A percentile compares a stretch with the other conserved stretches of the same genome.
Conservation (phyloP, 2,888 invertebrate genomes). For the Tenthredo notha region DNA sequence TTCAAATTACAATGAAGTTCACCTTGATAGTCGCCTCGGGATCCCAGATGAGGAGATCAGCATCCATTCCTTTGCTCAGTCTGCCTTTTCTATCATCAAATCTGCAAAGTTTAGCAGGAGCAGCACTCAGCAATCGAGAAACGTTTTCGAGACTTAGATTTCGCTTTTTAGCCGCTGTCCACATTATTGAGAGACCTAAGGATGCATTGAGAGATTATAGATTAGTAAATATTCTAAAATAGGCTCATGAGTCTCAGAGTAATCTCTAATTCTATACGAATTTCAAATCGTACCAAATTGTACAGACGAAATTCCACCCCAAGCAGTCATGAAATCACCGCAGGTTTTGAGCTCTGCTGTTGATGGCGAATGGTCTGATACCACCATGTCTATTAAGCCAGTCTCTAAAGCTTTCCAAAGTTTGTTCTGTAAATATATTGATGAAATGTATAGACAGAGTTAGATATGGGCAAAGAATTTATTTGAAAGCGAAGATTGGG, state of each 20-base stretch:
- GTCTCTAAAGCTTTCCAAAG: slow-evolving; percentile 84
- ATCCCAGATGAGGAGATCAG: slow-evolving; percentile 87
- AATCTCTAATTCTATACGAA: not conserved
- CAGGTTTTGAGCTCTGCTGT: slow-evolving; percentile 73
- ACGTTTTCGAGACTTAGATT: slow-evolving; percentile 81
- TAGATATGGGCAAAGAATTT: not conserved
- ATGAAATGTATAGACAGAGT: not conserved
- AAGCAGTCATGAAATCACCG: slow-evolving; percentile 85
- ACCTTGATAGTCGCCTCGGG: slow-evolving; percentile 82
- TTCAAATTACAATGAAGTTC: not conserved
- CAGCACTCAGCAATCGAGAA: slow-evolving; percentile 81
- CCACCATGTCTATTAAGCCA: slow-evolving; percentile 81
- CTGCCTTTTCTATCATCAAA: slow-evolving; percentile 83
- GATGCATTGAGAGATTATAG: not conserved
- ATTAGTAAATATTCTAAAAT: not conserved
- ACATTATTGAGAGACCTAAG: slow-evolving; percentile 84
- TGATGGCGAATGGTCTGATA: slow-evolving; percentile 72
- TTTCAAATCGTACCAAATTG: slow-evolving; percentile 81
- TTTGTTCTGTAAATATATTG: slow-evolving; percentile 77
- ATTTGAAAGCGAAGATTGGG: slow-evolving; percentile 1
- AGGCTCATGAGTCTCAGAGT: not conserved
- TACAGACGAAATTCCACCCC: slow-evolving; percentile 88
- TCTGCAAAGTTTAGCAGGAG: slow-evolving; percentile 83
- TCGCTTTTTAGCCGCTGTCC: slow-evolving; percentile 83
- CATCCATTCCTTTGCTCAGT: slow-evolving; percentile 83